Evolutionary conservation across 2,888 invertebrate genomes (phyloP).

Genomic region (Melieria omissa): DNA sequence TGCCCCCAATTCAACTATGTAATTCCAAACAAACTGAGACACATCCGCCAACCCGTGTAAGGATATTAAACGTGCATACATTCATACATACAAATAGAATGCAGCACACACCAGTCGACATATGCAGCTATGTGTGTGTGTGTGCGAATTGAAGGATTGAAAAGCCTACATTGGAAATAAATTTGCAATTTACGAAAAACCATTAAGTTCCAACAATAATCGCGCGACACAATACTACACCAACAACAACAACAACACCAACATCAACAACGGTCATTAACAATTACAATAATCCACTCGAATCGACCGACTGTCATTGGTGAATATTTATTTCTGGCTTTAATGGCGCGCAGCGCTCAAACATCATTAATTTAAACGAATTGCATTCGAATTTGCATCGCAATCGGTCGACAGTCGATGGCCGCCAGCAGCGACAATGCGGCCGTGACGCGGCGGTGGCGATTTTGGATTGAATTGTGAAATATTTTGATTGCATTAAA

Average conservation of each 20-base stretch:
- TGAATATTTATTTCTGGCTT: slow-evolving; percentile 20
- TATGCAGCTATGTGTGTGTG: too few species aligned
- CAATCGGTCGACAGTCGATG: not conserved
- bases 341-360: slow-evolving; percentile 22
- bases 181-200: slow-evolving; percentile 30
- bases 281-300: slow-evolving; percentile 35
- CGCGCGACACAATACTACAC: not conserved
- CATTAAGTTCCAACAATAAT: slow-evolving; percentile 26
- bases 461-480: slow-evolving; percentile 31
- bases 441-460: not conserved
- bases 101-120: too few species aligned
- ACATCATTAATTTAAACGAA: slow-evolving; percentile 34
- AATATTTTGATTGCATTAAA: slow-evolving; percentile 37
- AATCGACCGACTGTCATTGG: slow-evolving; percentile 26
- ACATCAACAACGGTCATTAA: slow-evolving; percentile 28
- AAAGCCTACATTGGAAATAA: slow-evolving; percentile 11
- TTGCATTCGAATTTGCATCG: not conserved
- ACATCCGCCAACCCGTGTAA: too few species aligned
- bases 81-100: too few species aligned
- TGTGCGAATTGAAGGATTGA: too few species aligned
- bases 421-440: slow-evolving; percentile 10
- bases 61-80: too few species aligned
- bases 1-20: too few species aligned
- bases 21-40: too few species aligned
- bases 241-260: not conserved